These are phyloP conservation scores for Probosciger aterrimus DNA, from an alignment of 2,113 vertebrate genomes.

Conservation along the genomic window DNA sequence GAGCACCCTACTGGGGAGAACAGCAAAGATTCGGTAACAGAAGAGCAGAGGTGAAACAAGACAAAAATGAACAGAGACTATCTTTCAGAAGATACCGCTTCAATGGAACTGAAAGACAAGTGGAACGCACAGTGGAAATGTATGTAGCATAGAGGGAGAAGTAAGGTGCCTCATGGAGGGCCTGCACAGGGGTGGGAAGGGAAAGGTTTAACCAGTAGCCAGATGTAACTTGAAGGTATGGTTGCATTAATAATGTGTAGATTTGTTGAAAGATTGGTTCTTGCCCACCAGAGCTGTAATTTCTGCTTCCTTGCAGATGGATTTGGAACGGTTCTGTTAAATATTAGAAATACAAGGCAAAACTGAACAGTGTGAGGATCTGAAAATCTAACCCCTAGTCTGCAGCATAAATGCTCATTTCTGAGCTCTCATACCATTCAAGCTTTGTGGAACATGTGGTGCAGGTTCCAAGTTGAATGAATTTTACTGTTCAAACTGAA, in stretches of 20 bases:
- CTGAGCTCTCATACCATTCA: fast-evolving
- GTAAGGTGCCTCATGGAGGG: not conserved
- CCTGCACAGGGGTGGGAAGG: not conserved
- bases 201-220: not conserved
- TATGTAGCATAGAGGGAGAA: conserved; percentile 28
- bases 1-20: conserved; percentile 48
- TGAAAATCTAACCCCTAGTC: not conserved
- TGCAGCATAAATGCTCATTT: not conserved
- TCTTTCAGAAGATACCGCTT: conserved; percentile 60
- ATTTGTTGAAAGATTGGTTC: not conserved
- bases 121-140: conserved; percentile 71
- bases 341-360: not conserved
- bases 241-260: not conserved
- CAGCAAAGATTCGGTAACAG: conserved; percentile 51
- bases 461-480: not conserved
- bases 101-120: conserved; percentile 58
- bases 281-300: not conserved
- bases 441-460: not conserved
- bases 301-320: not conserved
- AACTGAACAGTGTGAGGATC: not conserved
- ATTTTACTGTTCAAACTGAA: not conserved
- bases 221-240: not conserved
- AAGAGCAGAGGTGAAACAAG: conserved; percentile 62
- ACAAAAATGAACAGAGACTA: conserved; percentile 65
- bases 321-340: not conserved